phyloP scores from a whole-genome alignment of 2,888 invertebrate species.

The Athalia circularis region DNA sequence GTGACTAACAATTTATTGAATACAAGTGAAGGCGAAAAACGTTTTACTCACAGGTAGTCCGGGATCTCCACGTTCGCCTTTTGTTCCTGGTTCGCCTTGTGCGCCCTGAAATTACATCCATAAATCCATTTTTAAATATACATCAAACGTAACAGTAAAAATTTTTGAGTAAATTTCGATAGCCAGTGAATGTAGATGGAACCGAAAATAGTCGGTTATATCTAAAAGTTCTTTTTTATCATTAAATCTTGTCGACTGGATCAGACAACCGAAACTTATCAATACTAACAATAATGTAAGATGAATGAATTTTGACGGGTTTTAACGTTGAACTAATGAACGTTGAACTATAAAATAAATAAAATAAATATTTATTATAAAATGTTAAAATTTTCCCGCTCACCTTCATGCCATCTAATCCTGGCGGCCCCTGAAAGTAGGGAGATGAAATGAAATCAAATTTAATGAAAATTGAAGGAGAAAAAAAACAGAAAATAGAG shows the following conservation, averaged over 20 bases:
- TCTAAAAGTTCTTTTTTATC: too few species aligned
- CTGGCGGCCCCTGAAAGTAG: conserved; percentile 88
- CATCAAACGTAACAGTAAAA: conserved; percentile 46
- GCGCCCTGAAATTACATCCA: conserved; percentile 82
- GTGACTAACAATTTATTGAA: too few species aligned
- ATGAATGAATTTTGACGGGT: background rate
- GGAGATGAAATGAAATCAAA: conserved; percentile 77
- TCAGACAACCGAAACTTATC: too few species aligned
- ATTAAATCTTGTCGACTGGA: too few species aligned
- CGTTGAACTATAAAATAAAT: conserved; percentile 43
- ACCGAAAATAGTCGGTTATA: too few species aligned
- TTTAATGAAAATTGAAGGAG: conserved; percentile 61
- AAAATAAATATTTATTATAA: conserved; percentile 36
- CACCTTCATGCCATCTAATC: conserved; percentile 97
- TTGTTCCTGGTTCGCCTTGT: conserved; percentile 93
- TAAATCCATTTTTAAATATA: conserved; percentile 32
- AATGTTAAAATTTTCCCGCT: conserved; percentile 72
- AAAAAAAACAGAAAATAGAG: conserved; percentile 49
- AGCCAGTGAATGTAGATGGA: too few species aligned
- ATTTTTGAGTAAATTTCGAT: conserved; percentile 55
- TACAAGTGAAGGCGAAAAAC: conserved; percentile 5
- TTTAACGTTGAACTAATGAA: background rate
- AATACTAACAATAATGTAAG: background rate
- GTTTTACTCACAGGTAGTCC: conserved; percentile 89
- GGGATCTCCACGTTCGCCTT: conserved; percentile 95